Base-by-base conservation (phyloP, 1,140 invertebrate species). In the Drosophila pandora region DNA sequence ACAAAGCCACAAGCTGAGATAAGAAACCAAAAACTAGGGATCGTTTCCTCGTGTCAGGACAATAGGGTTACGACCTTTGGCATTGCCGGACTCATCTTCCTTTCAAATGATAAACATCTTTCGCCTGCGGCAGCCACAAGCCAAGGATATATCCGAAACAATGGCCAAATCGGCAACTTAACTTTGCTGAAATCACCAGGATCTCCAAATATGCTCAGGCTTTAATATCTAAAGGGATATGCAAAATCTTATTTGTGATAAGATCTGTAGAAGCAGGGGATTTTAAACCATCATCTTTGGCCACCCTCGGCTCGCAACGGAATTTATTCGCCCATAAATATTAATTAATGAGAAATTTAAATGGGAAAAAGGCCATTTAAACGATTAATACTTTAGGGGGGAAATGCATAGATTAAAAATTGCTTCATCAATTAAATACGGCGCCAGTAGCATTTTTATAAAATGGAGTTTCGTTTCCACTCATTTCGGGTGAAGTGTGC, bases 1-100 rank as follows among this genome's bases (percentile, higher is more conserved):
- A 76, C 71, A 83, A 83, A 82, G 75, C 83, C 83, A 79, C 83
- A 87, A 87, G 83, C 84, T 81, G 83, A 88, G 83, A 87, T 87
- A 88, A 83, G 84, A 60, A 74, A 64, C 60, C 70, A 79, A n/a
- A 64, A 55, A 58, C 55, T 62, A 48, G 53, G 59, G 59, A 72
- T 83, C 67, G 52, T 76, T 72, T 65, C 55, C 67, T 67, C 41
- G 7, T 23, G 21, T 28, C 53, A 64, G 54, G 53, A 85, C 81
- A 80, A 73, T 84, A 48, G 62, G 56, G 58, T 37, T 70, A 47
- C 48, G 48, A 49, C 23, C 43, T 22, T 22, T 60, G 12, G 49
- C 43, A 10, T 5, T 41, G 23, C 43, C 12, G 67, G 13, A 48
- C 45, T 10, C 34, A 12, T 30, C 59, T 49, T 39, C 30, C 13